phyloP scores from a whole-genome alignment of 1,140 invertebrate species.

The Parasteatoda tepidariorum region DNA sequence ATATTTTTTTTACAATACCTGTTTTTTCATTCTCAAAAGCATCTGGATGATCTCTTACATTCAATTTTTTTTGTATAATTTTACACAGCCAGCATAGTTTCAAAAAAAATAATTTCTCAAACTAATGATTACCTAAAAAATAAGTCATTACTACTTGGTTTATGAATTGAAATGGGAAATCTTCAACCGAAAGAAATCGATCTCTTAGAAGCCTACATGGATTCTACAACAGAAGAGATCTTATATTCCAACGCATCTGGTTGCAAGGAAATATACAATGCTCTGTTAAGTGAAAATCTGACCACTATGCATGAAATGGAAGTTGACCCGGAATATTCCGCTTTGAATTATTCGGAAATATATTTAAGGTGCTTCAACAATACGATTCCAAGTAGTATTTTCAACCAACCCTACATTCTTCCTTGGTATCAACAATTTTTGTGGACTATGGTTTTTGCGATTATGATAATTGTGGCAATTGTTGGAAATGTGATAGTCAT shows the following conservation, averaged over 20 bases:
- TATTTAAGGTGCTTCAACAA: constrained; percentile 20
- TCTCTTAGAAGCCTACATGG: constrained; percentile 26
- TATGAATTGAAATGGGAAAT: constrained; percentile 50
- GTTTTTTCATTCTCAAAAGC: too few relatives aligned
- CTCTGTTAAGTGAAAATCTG: background rate
- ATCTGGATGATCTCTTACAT: too few relatives aligned
- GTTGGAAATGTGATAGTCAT: constrained; percentile 87
- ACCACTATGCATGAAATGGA: background rate
- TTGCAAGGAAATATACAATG: background rate
- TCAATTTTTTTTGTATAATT: too few relatives aligned
- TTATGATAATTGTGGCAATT: constrained; percentile 82
- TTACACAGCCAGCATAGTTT: too few relatives aligned
- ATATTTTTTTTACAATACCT: too few relatives aligned
- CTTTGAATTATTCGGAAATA: background rate
- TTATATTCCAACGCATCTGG: background rate
- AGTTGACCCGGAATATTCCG: too few relatives aligned
- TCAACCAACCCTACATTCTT: constrained; percentile 39
- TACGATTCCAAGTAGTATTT: constrained; percentile 1
- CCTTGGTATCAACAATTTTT: constrained; percentile 58
- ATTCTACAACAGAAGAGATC: background rate
- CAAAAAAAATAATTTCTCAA: too few relatives aligned
- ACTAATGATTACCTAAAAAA: too few relatives aligned
- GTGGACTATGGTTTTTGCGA: constrained; percentile 62
- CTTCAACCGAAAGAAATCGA: constrained; percentile 31
- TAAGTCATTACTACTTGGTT: too few relatives aligned